Percentiles rank a stretch among this genome's conserved stretches.
These are phyloP conservation scores for Pluvianellus socialis DNA, from an alignment of 2,113 vertebrate species.

Conservation along the genomic window DNA sequence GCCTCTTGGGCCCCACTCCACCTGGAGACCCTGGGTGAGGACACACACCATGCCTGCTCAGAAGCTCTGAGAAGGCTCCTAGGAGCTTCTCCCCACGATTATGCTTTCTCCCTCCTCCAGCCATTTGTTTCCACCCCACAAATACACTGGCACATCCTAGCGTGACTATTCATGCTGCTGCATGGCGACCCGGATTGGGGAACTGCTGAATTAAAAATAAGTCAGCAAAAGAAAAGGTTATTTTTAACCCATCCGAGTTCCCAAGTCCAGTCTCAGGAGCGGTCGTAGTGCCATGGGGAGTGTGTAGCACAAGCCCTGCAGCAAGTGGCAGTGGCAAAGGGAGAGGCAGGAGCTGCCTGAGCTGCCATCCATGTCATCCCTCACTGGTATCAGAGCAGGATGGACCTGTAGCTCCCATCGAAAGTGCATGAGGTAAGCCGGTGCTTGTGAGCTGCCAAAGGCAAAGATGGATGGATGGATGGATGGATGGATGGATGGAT, in stretches of 20 bases:
- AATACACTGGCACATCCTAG: background rate
- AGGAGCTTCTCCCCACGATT: background rate
- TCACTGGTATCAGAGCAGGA: background rate
- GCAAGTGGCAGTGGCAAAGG: background rate
- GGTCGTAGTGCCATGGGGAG: background rate
- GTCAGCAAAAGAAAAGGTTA: background rate
- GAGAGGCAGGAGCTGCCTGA: background rate
- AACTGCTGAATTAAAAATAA: background rate
- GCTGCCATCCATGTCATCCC: background rate
- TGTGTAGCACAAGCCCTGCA: background rate
- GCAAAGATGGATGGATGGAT: background rate
- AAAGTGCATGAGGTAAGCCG: background rate
- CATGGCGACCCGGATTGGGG: rapidly evolving
- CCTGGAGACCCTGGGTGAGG: background rate
- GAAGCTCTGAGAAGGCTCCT: background rate
- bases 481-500: background rate
- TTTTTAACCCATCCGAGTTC: background rate
- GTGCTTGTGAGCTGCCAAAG: background rate
- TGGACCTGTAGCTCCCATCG: background rate
- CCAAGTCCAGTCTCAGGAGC: background rate
- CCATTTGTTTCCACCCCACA: background rate
- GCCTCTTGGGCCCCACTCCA: rapidly evolving
- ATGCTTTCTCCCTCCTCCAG: background rate
- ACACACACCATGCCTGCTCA: background rate
- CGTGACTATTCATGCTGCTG: background rate